These are phyloP conservation scores for Passer montanus DNA, from an alignment of 2,113 vertebrate genomes.

Conservation along the genomic window DNA sequence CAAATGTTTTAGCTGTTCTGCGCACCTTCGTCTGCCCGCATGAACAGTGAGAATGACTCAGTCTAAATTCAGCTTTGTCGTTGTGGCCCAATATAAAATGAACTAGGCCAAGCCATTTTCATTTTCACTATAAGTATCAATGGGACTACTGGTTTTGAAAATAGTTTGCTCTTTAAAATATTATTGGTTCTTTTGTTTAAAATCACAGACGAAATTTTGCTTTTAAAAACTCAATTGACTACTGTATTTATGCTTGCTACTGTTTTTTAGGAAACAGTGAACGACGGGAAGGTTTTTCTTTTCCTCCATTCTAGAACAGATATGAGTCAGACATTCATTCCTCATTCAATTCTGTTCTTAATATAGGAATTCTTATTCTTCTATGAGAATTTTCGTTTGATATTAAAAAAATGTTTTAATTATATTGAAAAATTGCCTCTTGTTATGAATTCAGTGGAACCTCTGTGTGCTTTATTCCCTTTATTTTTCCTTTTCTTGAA, in stretches of 20 bases:
- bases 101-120: neutral
- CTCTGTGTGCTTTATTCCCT: neutral
- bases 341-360: neutral
- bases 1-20: neutral
- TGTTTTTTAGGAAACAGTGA: neutral
- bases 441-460: neutral
- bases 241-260: neutral
- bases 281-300: neutral
- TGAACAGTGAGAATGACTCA: neutral
- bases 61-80: no score
- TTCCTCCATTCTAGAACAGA: neutral
- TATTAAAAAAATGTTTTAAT: neutral
- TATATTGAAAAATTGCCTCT: neutral
- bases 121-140: neutral
- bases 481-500: conserved; percentile 25
- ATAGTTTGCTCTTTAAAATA: neutral
- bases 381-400: neutral
- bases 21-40: neutral
- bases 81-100: neutral
- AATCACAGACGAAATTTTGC: neutral
- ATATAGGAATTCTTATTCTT: neutral
- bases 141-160: neutral
- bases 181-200: neutral
- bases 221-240: neutral
- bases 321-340: neutral